Base-by-base conservation (phyloP, 2,113 vertebrate genomes). In the Brachyhypopomus gauderio region DNA sequence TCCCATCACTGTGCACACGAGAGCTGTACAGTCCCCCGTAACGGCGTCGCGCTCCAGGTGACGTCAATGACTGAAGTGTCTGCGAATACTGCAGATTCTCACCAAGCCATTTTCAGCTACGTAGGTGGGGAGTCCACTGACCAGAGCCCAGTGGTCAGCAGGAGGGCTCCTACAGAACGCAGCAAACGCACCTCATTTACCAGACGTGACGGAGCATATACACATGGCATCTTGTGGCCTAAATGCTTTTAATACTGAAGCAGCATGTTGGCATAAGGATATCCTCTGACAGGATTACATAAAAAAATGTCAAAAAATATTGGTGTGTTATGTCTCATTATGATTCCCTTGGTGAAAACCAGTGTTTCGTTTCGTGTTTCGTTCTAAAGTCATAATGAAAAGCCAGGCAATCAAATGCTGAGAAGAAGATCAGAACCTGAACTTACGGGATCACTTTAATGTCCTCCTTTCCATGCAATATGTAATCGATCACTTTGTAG, bases 381-480 rank as follows among this genome's bases (percentile, higher is more conserved):
- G 0, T 45, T 45, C 41, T 45, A 45, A 5, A 45, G 9, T 11
- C 45, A 11, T 17, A 5, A 59, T 27, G 62, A 20, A 16, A 80
- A 19, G 45, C 36, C 41, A 77, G 71, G 52, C 59, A 75, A 36
- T 77, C 30, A 2, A 59, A 74, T 55, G 48, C 6, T 77, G n/a
- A 77, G 38, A 60, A 48, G 52, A 55, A 25, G 55, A 75, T 55
- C 23, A 79, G 63, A 83, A 80, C 56, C 27, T 30, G 30, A 52
- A 92, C 94, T 94, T 79, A 95, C 94, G 94, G 91, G 76, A 95
- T 93, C 84, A 95, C 94, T 93, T 94, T 95, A 84, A 95, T 95
- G 83, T 94, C 94, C 73, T 95, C 94, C 85, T 95, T 95, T 55
- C 94, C 94, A 17, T 95, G 94, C 1, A 95, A 89, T 79, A 95